Evolutionary conservation across 2,888 invertebrate genomes (phyloP).

Genomic region (Nymphalis polychloros): DNA sequence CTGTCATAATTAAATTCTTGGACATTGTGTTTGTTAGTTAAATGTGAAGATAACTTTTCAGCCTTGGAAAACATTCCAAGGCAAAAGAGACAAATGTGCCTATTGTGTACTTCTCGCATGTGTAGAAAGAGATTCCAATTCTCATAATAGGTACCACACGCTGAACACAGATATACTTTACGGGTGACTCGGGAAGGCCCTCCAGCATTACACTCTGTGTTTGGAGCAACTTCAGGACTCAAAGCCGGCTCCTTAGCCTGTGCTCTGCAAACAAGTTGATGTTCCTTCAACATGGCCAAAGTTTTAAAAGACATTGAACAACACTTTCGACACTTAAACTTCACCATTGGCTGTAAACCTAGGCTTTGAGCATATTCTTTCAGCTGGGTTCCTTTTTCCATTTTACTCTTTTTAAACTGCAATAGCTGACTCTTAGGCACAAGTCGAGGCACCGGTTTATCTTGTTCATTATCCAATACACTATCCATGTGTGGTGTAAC

Average conservation of each 20-base stretch:
- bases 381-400: conserved; percentile 68
- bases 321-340: conserved; percentile 89
- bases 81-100: conserved; percentile 91
- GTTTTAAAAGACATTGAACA: conserved; percentile 85
- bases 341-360: conserved; percentile 86
- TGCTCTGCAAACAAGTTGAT: conserved; percentile 84
- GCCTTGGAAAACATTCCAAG: conserved; percentile 91
- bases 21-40: conserved; percentile 89
- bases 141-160: conserved; percentile 92
- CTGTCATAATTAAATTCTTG: conserved; percentile 86
- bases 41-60: conserved; percentile 89
- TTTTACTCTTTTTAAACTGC: conserved; percentile 74
- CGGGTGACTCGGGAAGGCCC: conserved; percentile 85
- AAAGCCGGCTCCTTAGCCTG: conserved; percentile 69
- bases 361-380: conserved; percentile 87
- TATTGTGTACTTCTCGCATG: conserved; percentile 90
- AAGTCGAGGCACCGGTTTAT: conserved; percentile 74
- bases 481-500: conserved; percentile 57
- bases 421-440: conserved; percentile 74
- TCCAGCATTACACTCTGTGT: conserved; percentile 59
- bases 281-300: conserved; percentile 85
- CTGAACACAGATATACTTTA: conserved; percentile 90
- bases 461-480: conserved; percentile 62
- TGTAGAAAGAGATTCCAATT: conserved; percentile 93
- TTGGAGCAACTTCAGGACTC: conserved; percentile 65